Conservation (phyloP, 2,888 invertebrate genomes). For the Empis stercorea region DNA sequence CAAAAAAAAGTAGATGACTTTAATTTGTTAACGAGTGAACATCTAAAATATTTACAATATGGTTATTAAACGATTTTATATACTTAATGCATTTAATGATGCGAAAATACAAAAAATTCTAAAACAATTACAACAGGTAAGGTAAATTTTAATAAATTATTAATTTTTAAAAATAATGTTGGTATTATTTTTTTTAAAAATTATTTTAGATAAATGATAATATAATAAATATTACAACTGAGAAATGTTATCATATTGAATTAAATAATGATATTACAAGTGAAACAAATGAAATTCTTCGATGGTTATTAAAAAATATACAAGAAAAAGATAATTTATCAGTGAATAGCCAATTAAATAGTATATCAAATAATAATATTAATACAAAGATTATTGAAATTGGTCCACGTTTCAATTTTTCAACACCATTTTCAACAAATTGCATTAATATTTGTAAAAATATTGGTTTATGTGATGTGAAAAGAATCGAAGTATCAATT, state of each 20-base stretch:
- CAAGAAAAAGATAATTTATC: slow-evolving; percentile 47
- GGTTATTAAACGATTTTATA: slow-evolving; percentile 48
- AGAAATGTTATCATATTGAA: slow-evolving; percentile 73
- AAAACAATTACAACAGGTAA: slow-evolving; percentile 38
- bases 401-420: slow-evolving; percentile 88
- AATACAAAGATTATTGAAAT: slow-evolving; percentile 72
- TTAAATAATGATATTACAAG: slow-evolving; percentile 32
- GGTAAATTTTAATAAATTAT: neutral
- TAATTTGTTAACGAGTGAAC: too few relatives aligned
- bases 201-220: slow-evolving; percentile 29
- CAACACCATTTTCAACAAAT: slow-evolving; percentile 91
- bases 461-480: slow-evolving; percentile 60
- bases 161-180: neutral
- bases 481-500: slow-evolving; percentile 68
- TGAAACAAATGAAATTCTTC: slow-evolving; percentile 44
- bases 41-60: slow-evolving; percentile 24
- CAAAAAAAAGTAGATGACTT: too few relatives aligned
- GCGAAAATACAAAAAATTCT: slow-evolving; percentile 45
- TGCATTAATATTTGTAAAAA: slow-evolving; percentile 88
- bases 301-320: slow-evolving; percentile 68
- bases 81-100: slow-evolving; percentile 45
- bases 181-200: neutral
- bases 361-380: slow-evolving; percentile 24
- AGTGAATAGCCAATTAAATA: slow-evolving; percentile 17
- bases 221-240: slow-evolving; percentile 48